Percentiles rank a stretch among this genome's conserved stretches.
phyloP scores from a whole-genome alignment of 2,797 vertebrate genomes.

The Sebastes kiyomatsui region DNA sequence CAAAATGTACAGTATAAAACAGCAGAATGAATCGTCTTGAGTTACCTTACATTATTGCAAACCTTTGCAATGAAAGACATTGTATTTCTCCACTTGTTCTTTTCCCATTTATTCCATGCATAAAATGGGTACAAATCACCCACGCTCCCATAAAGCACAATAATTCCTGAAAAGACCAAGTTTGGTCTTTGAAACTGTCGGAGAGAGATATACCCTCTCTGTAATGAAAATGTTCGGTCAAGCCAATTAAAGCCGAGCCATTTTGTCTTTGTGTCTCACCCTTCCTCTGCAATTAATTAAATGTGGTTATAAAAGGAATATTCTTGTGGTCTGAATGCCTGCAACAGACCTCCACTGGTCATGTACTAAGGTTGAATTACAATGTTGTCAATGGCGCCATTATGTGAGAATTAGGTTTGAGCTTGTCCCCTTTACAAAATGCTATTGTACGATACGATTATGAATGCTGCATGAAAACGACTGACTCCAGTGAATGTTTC shows the following conservation, averaged over 20 bases:
- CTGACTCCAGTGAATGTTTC: slow-evolving; percentile 75
- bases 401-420: slow-evolving; percentile 80
- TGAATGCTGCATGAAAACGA: slow-evolving; percentile 77
- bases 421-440: slow-evolving; percentile 75
- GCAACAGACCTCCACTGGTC: slow-evolving; percentile 66
- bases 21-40: slow-evolving; percentile 7
- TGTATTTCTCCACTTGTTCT: slow-evolving; percentile 58
- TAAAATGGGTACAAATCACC: slow-evolving; percentile 62
- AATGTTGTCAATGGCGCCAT: slow-evolving; percentile 76
- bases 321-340: slow-evolving; percentile 75
- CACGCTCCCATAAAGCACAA: slow-evolving; percentile 53
- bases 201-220: slow-evolving; percentile 70
- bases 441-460: slow-evolving; percentile 77
- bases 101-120: slow-evolving; percentile 49
- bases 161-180: slow-evolving; percentile 71
- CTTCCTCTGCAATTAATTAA: slow-evolving; percentile 82
- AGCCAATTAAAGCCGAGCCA: slow-evolving; percentile 81
- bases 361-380: slow-evolving; percentile 71
- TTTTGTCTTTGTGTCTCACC: slow-evolving; percentile 80
- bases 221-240: slow-evolving; percentile 82
- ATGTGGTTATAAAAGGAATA: slow-evolving; percentile 78
- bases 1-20: background rate
- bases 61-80: slow-evolving; percentile 53
- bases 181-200: slow-evolving; percentile 72
- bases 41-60: slow-evolving; percentile 30